Percentiles rank a stretch among this genome's conserved stretches.
Evolutionary conservation across 2,888 invertebrate genomes (phyloP).

Genomic region (Frankliniella fusca): DNA sequence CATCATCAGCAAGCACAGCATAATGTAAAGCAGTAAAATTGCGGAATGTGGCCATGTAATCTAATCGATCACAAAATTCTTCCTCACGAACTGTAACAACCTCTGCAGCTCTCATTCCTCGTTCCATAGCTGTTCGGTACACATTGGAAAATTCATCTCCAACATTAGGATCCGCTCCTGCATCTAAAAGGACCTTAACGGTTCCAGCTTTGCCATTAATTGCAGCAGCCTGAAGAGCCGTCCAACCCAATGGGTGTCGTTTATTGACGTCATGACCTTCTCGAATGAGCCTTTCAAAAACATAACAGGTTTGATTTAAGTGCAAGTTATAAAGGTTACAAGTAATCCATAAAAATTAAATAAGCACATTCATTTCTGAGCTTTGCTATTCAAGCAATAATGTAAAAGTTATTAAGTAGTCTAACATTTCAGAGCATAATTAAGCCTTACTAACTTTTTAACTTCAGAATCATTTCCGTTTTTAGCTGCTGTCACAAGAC

Average conservation of each 20-base stretch:
- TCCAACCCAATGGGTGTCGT: conserved; percentile 80
- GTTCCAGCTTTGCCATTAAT: conserved; percentile 66
- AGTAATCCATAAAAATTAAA: background rate
- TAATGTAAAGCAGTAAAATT: conserved; percentile 88
- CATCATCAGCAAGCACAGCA: conserved; percentile 72
- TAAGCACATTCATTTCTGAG: background rate
- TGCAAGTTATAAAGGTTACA: background rate
- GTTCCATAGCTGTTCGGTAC: conserved; percentile 60
- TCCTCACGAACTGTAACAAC: conserved; percentile 68
- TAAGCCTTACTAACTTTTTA: background rate
- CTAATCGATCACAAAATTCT: conserved; percentile 70
- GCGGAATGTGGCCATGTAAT: conserved; percentile 65
- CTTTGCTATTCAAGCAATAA: background rate
- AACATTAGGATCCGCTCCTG: conserved; percentile 74
- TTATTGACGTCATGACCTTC: conserved; percentile 55
- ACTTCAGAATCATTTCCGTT: conserved; percentile 19
- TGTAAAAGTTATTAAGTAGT: background rate
- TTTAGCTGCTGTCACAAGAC: background rate
- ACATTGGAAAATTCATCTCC: conserved; percentile 72
- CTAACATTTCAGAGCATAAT: background rate
- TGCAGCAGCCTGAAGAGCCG: conserved; percentile 76
- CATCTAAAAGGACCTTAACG: conserved; percentile 59
- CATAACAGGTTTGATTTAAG: no score
- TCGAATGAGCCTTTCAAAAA: background rate
- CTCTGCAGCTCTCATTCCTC: conserved; percentile 69